Evolutionary conservation across 2,888 invertebrate species (phyloP).

Genomic region (Rhopalosiphum nymphaeae): DNA sequence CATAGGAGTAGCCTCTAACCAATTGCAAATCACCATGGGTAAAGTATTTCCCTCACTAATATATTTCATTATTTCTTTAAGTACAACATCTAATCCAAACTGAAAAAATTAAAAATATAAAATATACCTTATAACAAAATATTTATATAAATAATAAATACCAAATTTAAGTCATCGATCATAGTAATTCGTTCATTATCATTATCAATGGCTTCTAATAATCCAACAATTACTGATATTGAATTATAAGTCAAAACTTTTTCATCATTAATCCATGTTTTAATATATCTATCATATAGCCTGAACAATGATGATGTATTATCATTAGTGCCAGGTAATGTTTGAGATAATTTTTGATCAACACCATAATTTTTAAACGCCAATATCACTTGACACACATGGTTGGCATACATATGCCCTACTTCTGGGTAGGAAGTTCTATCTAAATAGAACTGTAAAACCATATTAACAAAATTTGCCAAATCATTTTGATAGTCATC

Average conservation of each 20-base stretch:
- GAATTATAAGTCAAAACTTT: constrained; percentile 54
- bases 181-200: constrained; percentile 33
- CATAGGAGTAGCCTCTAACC: constrained; percentile 45
- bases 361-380: constrained; percentile 46
- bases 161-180: constrained; percentile 51
- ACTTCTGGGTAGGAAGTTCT: constrained; percentile 43
- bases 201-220: constrained; percentile 35
- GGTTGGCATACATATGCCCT: constrained; percentile 47
- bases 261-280: constrained; percentile 52
- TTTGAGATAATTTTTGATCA: constrained; percentile 32
- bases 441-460: constrained; percentile 56
- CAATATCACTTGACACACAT: constrained; percentile 56
- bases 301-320: constrained; percentile 26
- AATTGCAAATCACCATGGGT: constrained; percentile 35
- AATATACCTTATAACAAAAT: not conserved
- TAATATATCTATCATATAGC: constrained; percentile 26
- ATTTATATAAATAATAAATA: constrained; percentile 15
- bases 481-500: constrained; percentile 54
- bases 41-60: constrained; percentile 49
- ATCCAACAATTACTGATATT: constrained; percentile 53
- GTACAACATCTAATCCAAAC: constrained; percentile 52
- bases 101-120: not conserved
- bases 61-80: constrained; percentile 62
- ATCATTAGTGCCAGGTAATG: constrained; percentile 25
- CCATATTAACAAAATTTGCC: constrained; percentile 34